These are phyloP conservation scores for Lateolabrax maculatus DNA, from an alignment of 2,797 vertebrate genomes.

Conservation along the genomic window DNA sequence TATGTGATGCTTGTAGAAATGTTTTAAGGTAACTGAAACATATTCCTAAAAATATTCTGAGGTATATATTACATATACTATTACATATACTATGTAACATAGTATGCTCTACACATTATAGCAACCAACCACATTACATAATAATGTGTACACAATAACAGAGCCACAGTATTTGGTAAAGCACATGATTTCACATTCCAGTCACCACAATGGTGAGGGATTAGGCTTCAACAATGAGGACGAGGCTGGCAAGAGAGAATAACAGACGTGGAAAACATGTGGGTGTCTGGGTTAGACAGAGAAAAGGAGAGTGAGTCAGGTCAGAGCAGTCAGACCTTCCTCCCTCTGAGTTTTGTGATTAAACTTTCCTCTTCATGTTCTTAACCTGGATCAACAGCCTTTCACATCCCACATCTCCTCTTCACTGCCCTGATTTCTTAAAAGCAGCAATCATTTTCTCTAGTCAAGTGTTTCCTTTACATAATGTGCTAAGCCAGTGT, in stretches of 20 bases:
- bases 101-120: not conserved
- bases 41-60: not conserved
- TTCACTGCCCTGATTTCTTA: conserved; percentile 3
- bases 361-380: conserved; percentile 38
- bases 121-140: conserved; percentile 34
- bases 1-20: not conserved
- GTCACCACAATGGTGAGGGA: conserved; percentile 70
- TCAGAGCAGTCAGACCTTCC: conserved; percentile 32
- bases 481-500: conserved; percentile 2
- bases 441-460: conserved; percentile 8
- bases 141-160: conserved; percentile 49
- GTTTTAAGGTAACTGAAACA: not conserved
- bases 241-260: conserved; percentile 57
- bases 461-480: not conserved
- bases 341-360: conserved; percentile 11
- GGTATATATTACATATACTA: too few relatives aligned
- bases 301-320: conserved; percentile 53
- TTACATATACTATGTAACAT: too few relatives aligned
- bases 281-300: conserved; percentile 60
- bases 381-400: conserved; percentile 19
- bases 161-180: conserved; percentile 54
- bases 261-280: conserved; percentile 66
- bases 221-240: conserved; percentile 75
- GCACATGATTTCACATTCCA: conserved; percentile 78
- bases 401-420: conserved; percentile 5